Evolutionary conservation across 2,113 vertebrate genomes (phyloP), one percentile per base, ranked within the genome.

Genomic region (Phycodurus eques): DNA sequence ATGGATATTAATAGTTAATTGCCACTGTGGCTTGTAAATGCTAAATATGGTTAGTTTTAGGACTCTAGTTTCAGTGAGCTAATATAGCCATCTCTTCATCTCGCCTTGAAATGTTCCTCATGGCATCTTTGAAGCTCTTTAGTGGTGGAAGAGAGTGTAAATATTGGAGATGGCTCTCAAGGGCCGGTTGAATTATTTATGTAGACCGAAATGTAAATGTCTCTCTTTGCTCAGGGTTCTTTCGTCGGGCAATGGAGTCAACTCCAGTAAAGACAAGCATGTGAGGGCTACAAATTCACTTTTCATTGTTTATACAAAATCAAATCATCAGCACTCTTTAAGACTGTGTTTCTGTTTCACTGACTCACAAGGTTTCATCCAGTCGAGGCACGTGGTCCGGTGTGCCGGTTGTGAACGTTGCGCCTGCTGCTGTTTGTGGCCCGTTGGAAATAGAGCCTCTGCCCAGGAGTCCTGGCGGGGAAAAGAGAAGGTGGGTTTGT

Each of bases 391-490:
- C 44, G 42, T 65, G 91, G 93, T 92, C 79, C 62, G 63, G 72
- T 46, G 60, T 89, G 42, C 83, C 76, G 70, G 74, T 93, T 81
- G 86, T 91, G 88, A 74, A 73, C 82, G 77, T 68, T 67, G 77
- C 71, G 0, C 70, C 92, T 73, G 84, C 93, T 51, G 85, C 94
- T 72, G 89, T 88, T 5, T 92, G 94, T 27, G 81, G 91, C 71
- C 90, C 94, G 3, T 89, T 96, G 80, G 95, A 98, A 85, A 94
- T 95, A 68, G 94, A 96, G 84, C 92, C 94, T 81, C 90, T 97
- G 59, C 93, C 95, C 63, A 89, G 90, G 72, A 96, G 92, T 83
- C 94, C 96, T 10, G 94, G 93, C 68, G 85, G 83, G 13, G 94
- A 95, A 77, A 95, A 93, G 78, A 95, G 94, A 87, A 95, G 96